Conservation (phyloP, 2,113 vertebrate genomes). For the Loxodonta africana region DNA sequence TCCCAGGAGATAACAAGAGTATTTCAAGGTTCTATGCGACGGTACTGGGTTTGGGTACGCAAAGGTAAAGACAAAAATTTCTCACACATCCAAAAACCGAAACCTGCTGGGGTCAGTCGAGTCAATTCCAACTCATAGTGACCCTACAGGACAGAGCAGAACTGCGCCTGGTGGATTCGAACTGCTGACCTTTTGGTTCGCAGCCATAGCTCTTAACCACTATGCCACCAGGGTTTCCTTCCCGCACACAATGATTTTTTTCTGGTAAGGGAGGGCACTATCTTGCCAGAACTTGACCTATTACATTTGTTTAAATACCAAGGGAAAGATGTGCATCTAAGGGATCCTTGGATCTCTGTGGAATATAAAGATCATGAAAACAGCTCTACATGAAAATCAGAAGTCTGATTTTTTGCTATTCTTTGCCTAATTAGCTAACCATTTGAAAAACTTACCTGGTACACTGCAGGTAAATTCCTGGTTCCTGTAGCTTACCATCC, state of each 20-base stretch:
- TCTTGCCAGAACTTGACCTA: conserved; percentile 7
- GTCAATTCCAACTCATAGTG: too few relatives aligned
- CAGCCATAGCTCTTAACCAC: too few relatives aligned
- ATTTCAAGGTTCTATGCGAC: background rate
- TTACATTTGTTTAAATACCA: background rate
- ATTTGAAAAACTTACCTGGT: background rate
- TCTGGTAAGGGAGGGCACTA: background rate
- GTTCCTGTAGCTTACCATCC: background rate
- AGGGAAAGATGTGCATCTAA: background rate
- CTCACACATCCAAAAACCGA: too few relatives aligned
- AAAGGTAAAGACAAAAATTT: background rate
- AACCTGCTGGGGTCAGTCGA: too few relatives aligned
- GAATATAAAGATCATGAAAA: background rate
- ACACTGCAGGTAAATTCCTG: background rate
- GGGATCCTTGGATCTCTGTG: background rate
- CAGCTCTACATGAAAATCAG: background rate
- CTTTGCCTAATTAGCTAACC: background rate
- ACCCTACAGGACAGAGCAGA: too few relatives aligned
- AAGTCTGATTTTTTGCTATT: conserved; percentile 53
- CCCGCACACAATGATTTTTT: background rate
- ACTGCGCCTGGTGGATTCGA: too few relatives aligned
- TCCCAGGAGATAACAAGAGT: background rate
- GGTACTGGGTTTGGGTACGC: too few relatives aligned
- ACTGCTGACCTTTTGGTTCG: too few relatives aligned
- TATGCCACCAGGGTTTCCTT: too few relatives aligned